A percentile compares a stretch with the other conserved stretches of the same genome.
These are phyloP conservation scores for Pherbina coryleti DNA, from an alignment of 2,888 invertebrate species.

Conservation along the genomic window DNA sequence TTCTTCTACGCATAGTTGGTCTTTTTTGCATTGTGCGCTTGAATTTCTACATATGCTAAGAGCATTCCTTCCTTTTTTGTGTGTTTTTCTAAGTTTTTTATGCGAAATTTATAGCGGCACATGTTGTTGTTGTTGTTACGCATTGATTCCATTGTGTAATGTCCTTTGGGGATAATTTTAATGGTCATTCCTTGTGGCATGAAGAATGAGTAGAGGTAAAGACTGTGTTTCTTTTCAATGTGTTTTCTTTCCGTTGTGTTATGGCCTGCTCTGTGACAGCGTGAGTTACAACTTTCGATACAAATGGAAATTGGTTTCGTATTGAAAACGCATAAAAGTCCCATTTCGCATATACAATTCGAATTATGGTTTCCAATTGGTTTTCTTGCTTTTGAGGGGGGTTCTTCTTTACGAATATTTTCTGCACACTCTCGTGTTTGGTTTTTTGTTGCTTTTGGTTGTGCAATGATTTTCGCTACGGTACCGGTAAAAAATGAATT, in stretches of 20 bases:
- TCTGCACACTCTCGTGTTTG: constrained; percentile 48
- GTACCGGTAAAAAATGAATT: constrained; percentile 50
- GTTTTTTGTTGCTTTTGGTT: constrained; percentile 43
- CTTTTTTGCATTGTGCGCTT: not conserved
- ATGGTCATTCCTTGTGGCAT: constrained; percentile 59
- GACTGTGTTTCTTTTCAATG: not conserved
- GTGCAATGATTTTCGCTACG: constrained; percentile 1
- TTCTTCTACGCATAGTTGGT: not conserved
- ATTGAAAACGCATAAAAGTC: constrained; percentile 61
- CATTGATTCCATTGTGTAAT: constrained; percentile 6
- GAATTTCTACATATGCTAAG: constrained; percentile 29
- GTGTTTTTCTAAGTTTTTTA: constrained; percentile 21
- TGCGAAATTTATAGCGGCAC: not conserved
- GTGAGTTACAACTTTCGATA: constrained; percentile 35
- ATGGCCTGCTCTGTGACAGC: constrained; percentile 29
- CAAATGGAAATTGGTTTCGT: constrained; percentile 58
- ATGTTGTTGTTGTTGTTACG: not conserved
- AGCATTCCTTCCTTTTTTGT: constrained; percentile 49
- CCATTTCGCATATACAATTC: constrained; percentile 63
- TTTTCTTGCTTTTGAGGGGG: constrained; percentile 38
- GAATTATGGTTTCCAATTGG: constrained; percentile 44
- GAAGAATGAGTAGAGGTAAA: constrained; percentile 11
- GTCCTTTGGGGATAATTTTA: constrained; percentile 66
- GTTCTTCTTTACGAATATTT: constrained; percentile 17
- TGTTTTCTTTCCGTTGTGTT: not conserved